These are phyloP conservation scores for Ornithoptera priamus DNA, from an alignment of 2,888 invertebrate species.

Conservation along the genomic window DNA sequence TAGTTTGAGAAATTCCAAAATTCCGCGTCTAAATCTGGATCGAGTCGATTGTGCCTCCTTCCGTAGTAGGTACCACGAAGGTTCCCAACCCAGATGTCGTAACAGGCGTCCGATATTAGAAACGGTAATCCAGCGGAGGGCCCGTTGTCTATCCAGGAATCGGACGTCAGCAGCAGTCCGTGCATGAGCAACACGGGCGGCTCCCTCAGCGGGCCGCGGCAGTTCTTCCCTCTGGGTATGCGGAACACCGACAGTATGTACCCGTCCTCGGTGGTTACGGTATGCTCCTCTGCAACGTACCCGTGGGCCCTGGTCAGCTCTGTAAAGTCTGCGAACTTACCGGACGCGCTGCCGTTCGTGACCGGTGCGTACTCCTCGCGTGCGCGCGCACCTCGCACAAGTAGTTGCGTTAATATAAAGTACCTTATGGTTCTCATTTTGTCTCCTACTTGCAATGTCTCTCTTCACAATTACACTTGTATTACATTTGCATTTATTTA, in stretches of 20 bases:
- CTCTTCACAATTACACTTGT: too few species aligned
- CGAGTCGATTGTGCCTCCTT: constrained; percentile 67
- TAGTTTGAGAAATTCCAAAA: constrained; percentile 82
- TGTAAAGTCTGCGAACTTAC: constrained; percentile 47
- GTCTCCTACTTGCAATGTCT: too few species aligned
- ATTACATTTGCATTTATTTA: too few species aligned
- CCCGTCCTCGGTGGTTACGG: constrained; percentile 56
- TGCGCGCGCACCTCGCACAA: background rate
- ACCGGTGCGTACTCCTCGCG: background rate
- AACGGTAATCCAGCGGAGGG: constrained; percentile 45
- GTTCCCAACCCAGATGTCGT: constrained; percentile 54
- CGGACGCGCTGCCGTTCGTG: background rate
- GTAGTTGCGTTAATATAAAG: background rate
- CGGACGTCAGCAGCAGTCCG: constrained; percentile 57
- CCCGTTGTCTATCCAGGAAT: constrained; percentile 59
- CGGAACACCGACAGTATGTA: constrained; percentile 56
- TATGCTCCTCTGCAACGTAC: constrained; percentile 53
- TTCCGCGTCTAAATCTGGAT: constrained; percentile 49
- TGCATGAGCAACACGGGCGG: constrained; percentile 62
- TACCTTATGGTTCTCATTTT: background rate
- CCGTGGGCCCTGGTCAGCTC: constrained; percentile 47
- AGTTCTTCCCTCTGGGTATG: constrained; percentile 45
- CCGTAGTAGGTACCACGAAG: constrained; percentile 71
- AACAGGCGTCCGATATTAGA: constrained; percentile 44
- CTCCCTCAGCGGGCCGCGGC: constrained; percentile 36